These are phyloP conservation scores for Chloroceryle amazona DNA, from an alignment of 2,797 vertebrate genomes.

Conservation along the genomic window DNA sequence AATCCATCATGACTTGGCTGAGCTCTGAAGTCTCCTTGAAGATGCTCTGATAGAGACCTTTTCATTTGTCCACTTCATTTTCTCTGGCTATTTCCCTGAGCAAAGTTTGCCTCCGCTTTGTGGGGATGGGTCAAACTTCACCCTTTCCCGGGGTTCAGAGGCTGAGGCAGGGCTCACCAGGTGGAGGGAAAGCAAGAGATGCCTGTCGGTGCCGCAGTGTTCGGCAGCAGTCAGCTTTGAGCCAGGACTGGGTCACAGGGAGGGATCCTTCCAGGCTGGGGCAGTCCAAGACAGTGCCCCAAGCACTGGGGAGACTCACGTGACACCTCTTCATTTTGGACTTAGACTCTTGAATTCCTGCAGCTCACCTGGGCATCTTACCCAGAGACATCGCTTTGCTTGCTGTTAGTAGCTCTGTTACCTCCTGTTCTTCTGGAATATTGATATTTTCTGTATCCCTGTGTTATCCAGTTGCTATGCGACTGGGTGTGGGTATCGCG, in stretches of 20 bases:
- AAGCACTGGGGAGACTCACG: neutral
- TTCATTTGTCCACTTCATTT: fast-evolving
- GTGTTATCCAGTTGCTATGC: neutral
- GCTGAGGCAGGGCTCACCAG: neutral
- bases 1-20: neutral
- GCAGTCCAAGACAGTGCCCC: neutral
- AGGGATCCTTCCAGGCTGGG: neutral
- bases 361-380: too few relatives aligned
- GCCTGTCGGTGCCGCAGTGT: fast-evolving
- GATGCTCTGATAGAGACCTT: neutral
- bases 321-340: neutral
- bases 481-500: neutral
- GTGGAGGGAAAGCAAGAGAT: neutral
- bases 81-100: fast-evolving
- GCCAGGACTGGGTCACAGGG: neutral
- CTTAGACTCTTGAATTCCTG: neutral
- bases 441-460: neutral
- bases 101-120: neutral
- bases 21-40: neutral
- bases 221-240: neutral
- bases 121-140: neutral
- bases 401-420: neutral
- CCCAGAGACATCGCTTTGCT: neutral
- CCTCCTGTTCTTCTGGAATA: neutral
- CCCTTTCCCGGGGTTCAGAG: neutral